Evolutionary conservation across 2,113 vertebrate genomes (phyloP).

Genomic region (Alosa alosa): DNA sequence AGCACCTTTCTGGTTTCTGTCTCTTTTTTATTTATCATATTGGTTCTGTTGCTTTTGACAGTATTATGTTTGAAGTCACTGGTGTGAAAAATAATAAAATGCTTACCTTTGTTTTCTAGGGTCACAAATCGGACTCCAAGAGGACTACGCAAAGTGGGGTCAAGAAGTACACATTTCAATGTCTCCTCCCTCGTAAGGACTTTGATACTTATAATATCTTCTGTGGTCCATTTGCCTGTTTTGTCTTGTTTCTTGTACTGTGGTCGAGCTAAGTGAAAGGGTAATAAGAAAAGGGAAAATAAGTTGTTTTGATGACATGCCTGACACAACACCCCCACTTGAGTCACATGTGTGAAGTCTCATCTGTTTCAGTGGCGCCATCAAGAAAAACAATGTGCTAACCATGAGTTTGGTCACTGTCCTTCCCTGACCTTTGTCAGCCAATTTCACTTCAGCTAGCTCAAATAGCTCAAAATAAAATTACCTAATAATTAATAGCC

Average conservation of each 20-base stretch:
- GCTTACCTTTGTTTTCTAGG: slow-evolving; percentile 57
- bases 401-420: not conserved
- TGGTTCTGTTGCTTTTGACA: not conserved
- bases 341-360: not conserved
- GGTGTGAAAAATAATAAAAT: slow-evolving; percentile 26
- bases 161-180: slow-evolving; percentile 64
- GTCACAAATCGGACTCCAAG: slow-evolving; percentile 50
- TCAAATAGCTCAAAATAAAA: not conserved
- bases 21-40: not conserved
- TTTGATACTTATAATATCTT: slow-evolving; percentile 37
- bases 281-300: not conserved
- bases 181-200: slow-evolving; percentile 30
- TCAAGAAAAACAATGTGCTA: not conserved
- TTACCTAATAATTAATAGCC: no score
- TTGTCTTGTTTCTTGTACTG: not conserved
- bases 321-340: not conserved
- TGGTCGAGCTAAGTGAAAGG: slow-evolving; percentile 45
- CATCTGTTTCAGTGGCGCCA: not conserved
- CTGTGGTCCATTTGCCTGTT: slow-evolving; percentile 40
- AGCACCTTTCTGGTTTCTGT: not conserved
- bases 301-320: slow-evolving; percentile 8
- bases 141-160: slow-evolving; percentile 46
- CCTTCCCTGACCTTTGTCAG: slow-evolving; percentile 18
- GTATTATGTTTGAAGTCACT: not conserved
- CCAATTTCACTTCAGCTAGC: slow-evolving; percentile 21